Percentiles rank a stretch among this genome's conserved stretches.
These are phyloP conservation scores for Phyto melanocephala DNA, from an alignment of 2,888 invertebrate species.

Conservation along the genomic window DNA sequence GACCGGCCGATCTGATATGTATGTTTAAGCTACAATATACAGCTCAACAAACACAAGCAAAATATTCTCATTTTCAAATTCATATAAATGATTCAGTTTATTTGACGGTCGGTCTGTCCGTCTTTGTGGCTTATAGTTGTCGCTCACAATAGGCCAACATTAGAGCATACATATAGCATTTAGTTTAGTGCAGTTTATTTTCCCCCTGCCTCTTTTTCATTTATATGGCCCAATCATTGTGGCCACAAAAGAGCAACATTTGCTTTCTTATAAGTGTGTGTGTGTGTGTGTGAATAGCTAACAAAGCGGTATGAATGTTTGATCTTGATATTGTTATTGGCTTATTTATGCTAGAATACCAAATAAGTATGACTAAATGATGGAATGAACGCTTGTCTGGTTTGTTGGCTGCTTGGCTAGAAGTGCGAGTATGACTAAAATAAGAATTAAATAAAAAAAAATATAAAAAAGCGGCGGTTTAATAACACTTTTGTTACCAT, in stretches of 20 bases:
- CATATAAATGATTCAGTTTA: conserved; percentile 43
- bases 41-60: background rate
- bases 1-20: background rate
- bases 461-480: conserved; percentile 30
- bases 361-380: conserved; percentile 18
- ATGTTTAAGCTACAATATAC: background rate
- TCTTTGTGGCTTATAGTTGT: conserved; percentile 4
- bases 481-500: conserved; percentile 62
- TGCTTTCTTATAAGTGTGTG: background rate
- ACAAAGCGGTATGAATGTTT: conserved; percentile 46
- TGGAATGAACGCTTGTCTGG: background rate
- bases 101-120: conserved; percentile 7
- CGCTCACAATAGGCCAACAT: conserved; percentile 21
- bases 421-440: conserved; percentile 27
- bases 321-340: conserved; percentile 44
- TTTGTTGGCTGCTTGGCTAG: conserved; percentile 27
- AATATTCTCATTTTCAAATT: conserved; percentile 31
- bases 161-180: background rate
- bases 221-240: background rate
- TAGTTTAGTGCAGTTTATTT: conserved; percentile 17
- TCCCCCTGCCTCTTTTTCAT: background rate
- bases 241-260: conserved; percentile 14
- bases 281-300: background rate
- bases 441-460: conserved; percentile 18
- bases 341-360: conserved; percentile 53